phyloP scores from a whole-genome alignment of 2,797 vertebrate genomes.

The Mycteria americana region DNA sequence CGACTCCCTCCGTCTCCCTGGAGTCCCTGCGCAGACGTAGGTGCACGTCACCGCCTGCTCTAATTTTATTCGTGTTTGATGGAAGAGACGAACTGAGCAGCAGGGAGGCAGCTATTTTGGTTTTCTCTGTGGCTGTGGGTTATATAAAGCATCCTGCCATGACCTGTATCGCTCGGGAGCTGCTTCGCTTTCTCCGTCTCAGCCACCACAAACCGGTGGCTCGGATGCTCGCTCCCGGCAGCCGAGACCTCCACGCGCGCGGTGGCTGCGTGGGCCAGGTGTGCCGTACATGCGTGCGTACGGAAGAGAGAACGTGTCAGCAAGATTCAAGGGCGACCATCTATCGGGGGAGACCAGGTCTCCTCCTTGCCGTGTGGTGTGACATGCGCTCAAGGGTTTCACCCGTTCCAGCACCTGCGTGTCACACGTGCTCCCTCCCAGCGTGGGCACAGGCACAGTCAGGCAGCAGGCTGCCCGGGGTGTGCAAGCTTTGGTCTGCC shows the following conservation, averaged over 20 bases:
- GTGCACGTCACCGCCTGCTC: constrained; percentile 90
- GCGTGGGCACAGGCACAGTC: not conserved
- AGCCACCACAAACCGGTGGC: constrained; percentile 20
- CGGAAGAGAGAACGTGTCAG: rapidly evolving
- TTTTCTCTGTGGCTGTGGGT: constrained; percentile 78
- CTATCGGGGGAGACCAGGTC: not conserved
- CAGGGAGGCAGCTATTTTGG: constrained; percentile 92
- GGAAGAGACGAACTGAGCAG: constrained; percentile 92
- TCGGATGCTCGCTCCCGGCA: constrained; percentile 15
- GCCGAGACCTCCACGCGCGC: not conserved
- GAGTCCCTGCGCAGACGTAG: constrained; percentile 89
- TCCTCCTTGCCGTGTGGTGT: not conserved
- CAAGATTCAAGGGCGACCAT: not conserved
- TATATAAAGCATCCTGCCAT: constrained; percentile 85
- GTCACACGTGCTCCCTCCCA: not conserved
- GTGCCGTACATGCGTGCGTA: rapidly evolving
- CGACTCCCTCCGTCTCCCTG: constrained; percentile 79
- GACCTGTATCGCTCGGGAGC: constrained; percentile 75
- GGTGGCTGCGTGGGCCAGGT: not conserved
- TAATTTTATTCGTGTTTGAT: constrained; percentile 95
- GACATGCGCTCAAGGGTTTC: not conserved
- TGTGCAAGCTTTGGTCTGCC: not conserved
- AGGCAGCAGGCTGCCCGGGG: not conserved
- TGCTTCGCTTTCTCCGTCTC: constrained; percentile 34
- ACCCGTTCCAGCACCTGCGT: not conserved